Evolutionary conservation across 2,113 vertebrate species (phyloP), one percentile per base, ranked within the genome.

Genomic region (Esox niger): DNA sequence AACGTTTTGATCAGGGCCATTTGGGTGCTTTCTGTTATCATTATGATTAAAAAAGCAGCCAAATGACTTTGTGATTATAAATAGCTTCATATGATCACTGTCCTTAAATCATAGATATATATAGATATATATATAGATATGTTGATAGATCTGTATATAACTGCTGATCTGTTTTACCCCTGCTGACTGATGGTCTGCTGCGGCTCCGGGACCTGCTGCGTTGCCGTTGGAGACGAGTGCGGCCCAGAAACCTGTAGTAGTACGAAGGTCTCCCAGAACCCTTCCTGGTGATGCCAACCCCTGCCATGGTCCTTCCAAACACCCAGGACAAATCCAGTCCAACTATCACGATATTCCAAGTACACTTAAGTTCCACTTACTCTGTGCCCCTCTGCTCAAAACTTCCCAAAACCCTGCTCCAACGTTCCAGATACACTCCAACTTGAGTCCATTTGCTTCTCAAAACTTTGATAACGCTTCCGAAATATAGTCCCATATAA

Each of bases 141-240:
- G 43, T 58, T n/a, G n/a, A 13, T 17, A 54, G 8, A 65, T 76
- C 66, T 72, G 27, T 2, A 68, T 62, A 2, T 67, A 64, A 20
- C 35, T 67, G 13, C 21, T 26, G 9, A 38, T 60, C 1, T 85
- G 79, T 80, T 85, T 92, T 95, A 96, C 95, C 96, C 93, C 91
- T 89, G 79, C 56, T 90, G 74, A 79, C 71, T 6, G 94, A 77
- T 17, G 93, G 91, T 88, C 96, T 91, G 86, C 81, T 95, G 83
- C 96, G 94, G 87, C 95, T 97, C 83, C 95, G 94, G 74, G 96
- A 98, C 78, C 96, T 86, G 88, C 96, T 98, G 21, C 96, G 93
- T 87, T 98, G 96, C 78, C 96, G 92, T 91, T 97, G 96, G 69
- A 98, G 93, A 74, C 95, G 90, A 29, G 96, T 93, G 87, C 95